Evolutionary conservation across 2,888 invertebrate genomes (phyloP).

Genomic region (Molorchus minor): DNA sequence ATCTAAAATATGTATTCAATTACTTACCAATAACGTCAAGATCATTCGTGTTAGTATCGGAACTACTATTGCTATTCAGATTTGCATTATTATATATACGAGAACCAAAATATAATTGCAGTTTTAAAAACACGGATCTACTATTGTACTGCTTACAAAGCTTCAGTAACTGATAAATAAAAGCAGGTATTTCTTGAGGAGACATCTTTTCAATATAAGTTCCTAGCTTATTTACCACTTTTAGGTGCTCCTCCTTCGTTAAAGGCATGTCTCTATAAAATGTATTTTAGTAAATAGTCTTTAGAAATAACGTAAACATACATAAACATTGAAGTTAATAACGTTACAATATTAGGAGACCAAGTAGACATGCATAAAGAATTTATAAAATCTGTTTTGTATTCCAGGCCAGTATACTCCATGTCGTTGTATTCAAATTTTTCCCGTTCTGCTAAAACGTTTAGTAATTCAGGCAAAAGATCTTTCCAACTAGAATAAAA

Average conservation of each 20-base stretch:
- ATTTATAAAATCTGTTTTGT: constrained; percentile 69
- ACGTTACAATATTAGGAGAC: constrained; percentile 69
- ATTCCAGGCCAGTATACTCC: constrained; percentile 69
- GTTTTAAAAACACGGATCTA: constrained; percentile 53
- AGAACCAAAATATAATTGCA: constrained; percentile 58
- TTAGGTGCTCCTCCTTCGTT: constrained; percentile 67
- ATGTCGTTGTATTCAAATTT: constrained; percentile 67
- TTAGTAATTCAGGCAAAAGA: constrained; percentile 70
- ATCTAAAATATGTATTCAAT: not conserved
- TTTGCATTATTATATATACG: constrained; percentile 52
- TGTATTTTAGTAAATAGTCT: not conserved
- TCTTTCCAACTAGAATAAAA: constrained; percentile 72
- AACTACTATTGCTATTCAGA: constrained; percentile 34
- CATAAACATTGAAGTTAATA: constrained; percentile 75
- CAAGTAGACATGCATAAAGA: constrained; percentile 70
- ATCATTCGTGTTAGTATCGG: constrained; percentile 49
- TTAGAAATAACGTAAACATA: constrained; percentile 55
- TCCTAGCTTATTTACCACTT: constrained; percentile 71
- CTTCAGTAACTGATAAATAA: constrained; percentile 73
- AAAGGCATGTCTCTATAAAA: constrained; percentile 68
- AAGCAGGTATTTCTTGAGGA: constrained; percentile 71
- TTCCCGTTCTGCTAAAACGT: constrained; percentile 66
- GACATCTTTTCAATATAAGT: constrained; percentile 68
- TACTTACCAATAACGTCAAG: constrained; percentile 55
- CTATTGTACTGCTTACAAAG: constrained; percentile 64